Base-by-base conservation (phyloP, 2,113 vertebrate species). In the Sphaerodactylus townsendi region DNA sequence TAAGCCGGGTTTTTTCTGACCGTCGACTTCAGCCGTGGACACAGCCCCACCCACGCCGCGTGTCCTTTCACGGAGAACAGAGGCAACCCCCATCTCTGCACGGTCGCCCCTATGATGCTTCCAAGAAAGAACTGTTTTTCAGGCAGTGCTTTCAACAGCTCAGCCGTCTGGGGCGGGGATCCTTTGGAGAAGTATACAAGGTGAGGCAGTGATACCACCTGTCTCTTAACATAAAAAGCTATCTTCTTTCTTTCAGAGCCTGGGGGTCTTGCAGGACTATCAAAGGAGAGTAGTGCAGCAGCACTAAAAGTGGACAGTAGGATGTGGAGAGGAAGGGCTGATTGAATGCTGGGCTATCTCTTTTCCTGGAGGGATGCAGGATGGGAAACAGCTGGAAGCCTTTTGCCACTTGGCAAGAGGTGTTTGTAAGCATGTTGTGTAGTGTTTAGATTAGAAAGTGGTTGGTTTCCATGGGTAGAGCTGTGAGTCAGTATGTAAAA, bases 181-280 rank as follows among this genome's bases (percentile, higher is more conserved):
- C 97, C 2, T 98, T 97, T 1, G 98, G 98, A 37, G 97, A 98
- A 86, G 98, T 98, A 39, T 98, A 97, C 90, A 98, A 98, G 97
- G 98, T 98, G 72, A 95, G 95, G 33, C 6, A 30, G n/a, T 48
- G 48, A 9, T 35, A 19, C 35, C 6, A 21, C 17, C 4, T 33
- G 19, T 66, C 14, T 35, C 17, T 66, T 48, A 2, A 3, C 23
- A n/a, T 14, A 23, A 79, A 41, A 30, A 33, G 14, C 4, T 66
- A 30, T 7, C 35, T 35, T 68, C n/a, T n/a, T 79, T 35, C 66
- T 35, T 68, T 35, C 33, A 68, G 68, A 21, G 15, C 4, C 68
- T 69, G 33, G 21, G 33, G 50, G 11, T 69, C 33, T 69, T 37
- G 33, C n/a, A 21, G 66, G 66, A 69, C n/a, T 19, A 39, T 6